Base-by-base conservation (phyloP, 2,113 vertebrate species). In the Chamaetylas fuelleborni region DNA sequence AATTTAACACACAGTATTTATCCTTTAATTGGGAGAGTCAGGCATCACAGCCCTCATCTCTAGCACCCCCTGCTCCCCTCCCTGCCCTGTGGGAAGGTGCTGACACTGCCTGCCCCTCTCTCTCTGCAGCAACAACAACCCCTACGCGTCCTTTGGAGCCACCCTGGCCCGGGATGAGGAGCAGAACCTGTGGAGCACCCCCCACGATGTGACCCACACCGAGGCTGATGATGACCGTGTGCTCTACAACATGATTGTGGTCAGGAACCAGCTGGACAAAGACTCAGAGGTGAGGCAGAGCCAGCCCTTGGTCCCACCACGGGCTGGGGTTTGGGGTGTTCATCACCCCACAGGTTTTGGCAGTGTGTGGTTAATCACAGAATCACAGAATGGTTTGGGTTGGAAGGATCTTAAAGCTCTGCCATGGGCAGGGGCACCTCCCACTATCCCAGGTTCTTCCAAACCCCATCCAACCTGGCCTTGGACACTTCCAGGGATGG, bases 171-270 rank as follows among this genome's bases (percentile, higher is more conserved):
- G 93, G 93, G 98, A 97, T 16, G 97, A 97, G 91, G 98, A 98
- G 31, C 97, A 98, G 96, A 98, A 98, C 89, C 95, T 97, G 28
- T 97, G 97, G 98, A 98, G 95, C 56, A 96, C 96, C 50, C 97
- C 96, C 4, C 71, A 94, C 1, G 88, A 98, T 1, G 72, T 96
- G 66, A 98, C 98, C 60, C 97, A 98, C 91, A 98, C 96, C 0
- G 98, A 98, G 51, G 97, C 97, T 0, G 98, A 99, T 0, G 98
- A 98, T 0, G 99, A 99, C 95, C 92, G 97, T 47, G 95, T 99
- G 91, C 92, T 99, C 36, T 98, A 99, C 91, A 98, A 98, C 83
- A 97, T 99, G 88, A 98, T 99, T 14, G 98, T 97, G 69, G 96
- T 98, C 95, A 98, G 99, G 86, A 98, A 99, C 94, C 97, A 98